Evolutionary conservation across 2,113 vertebrate species (phyloP).

Genomic region (Chionis minor): DNA sequence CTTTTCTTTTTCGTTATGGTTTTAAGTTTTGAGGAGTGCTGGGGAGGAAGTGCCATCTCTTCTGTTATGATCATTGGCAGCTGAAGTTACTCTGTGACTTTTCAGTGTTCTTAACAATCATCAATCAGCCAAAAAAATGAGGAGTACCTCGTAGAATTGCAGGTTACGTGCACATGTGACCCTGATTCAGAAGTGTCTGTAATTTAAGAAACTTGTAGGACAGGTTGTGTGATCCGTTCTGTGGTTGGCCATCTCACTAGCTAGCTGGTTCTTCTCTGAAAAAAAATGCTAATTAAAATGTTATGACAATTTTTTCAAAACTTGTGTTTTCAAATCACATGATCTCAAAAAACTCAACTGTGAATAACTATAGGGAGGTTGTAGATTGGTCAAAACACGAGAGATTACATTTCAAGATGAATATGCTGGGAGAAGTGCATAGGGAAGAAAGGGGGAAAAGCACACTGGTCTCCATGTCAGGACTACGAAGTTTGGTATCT

Average conservation of each 20-base stretch:
- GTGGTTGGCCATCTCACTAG: background rate
- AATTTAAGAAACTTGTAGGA: conserved; percentile 23
- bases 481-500: background rate
- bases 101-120: background rate
- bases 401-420: background rate
- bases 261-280: background rate
- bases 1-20: background rate
- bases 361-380: background rate
- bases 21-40: background rate
- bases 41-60: background rate
- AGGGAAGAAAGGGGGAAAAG: background rate
- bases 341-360: background rate
- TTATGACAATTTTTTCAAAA: background rate
- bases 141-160: background rate
- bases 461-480: background rate
- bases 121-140: background rate
- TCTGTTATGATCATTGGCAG: background rate
- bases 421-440: background rate
- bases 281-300: background rate
- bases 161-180: background rate
- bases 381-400: background rate
- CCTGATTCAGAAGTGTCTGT: background rate
- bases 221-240: background rate
- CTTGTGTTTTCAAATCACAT: background rate
- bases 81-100: background rate